Percentiles rank a stretch among this genome's conserved stretches.
phyloP scores from a whole-genome alignment of 2,797 vertebrate species.

The Sphenodon punctatus region DNA sequence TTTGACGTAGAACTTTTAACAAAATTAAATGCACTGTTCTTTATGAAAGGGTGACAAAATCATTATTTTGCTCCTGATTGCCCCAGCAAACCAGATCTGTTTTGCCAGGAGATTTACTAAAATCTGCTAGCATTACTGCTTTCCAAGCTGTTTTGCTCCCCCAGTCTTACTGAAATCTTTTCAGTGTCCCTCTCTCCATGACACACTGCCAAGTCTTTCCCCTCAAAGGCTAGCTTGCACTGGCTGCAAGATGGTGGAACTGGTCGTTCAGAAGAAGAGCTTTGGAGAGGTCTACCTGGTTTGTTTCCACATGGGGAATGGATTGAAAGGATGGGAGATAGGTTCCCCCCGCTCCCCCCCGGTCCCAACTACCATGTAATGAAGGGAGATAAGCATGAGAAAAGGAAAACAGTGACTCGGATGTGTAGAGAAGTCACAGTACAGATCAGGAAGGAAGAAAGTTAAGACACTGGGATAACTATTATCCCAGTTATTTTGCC shows the following conservation, averaged over 20 bases:
- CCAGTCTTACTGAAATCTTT: neutral
- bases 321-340: neutral
- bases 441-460: neutral
- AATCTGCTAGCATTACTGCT: neutral
- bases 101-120: neutral
- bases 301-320: neutral
- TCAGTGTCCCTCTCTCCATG: neutral
- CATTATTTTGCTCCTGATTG: neutral
- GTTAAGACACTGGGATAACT: neutral
- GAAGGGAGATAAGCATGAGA: neutral
- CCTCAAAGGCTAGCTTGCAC: neutral
- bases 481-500: too few species aligned
- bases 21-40: neutral
- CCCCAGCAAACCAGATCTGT: neutral
- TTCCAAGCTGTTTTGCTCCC: neutral
- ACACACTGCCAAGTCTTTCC: neutral
- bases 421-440: neutral
- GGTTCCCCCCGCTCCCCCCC: neutral
- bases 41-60: neutral
- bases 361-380: neutral
- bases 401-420: fast-evolving
- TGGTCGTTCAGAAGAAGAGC: neutral
- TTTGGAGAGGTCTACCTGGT: neutral
- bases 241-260: neutral
- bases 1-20: too few species aligned